Conservation (phyloP, 2,113 vertebrate genomes). For the Siniperca knerii region DNA sequence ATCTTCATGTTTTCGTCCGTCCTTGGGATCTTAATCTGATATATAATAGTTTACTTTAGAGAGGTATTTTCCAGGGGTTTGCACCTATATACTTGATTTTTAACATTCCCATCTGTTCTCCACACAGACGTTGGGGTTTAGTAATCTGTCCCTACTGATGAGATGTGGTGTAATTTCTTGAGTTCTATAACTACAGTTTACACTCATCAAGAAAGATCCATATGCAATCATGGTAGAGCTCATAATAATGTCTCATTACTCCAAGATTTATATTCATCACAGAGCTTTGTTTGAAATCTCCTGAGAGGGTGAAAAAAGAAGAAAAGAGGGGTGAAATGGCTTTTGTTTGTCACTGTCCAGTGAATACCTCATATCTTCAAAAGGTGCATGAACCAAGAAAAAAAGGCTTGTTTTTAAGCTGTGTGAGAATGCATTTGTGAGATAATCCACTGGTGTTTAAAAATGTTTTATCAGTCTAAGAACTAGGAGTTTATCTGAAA, state of each 20-base stretch:
- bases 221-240: constrained; percentile 7
- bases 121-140: neutral
- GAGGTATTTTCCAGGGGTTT: neutral
- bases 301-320: neutral
- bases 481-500: neutral
- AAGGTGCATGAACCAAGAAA: neutral
- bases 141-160: neutral
- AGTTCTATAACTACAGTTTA: constrained; percentile 13
- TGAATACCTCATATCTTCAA: neutral
- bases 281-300: constrained; percentile 16
- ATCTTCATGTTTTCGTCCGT: neutral
- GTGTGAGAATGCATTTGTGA: neutral
- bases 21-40: neutral
- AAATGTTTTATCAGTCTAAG: neutral
- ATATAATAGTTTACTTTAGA: neutral
- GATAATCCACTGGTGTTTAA: neutral
- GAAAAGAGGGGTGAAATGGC: neutral
- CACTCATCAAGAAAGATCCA: constrained; percentile 3
- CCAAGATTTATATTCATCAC: constrained; percentile 28
- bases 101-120: neutral
- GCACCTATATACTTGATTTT: neutral
- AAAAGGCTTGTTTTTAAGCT: neutral
- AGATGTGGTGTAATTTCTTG: neutral
- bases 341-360: constrained; percentile 1
- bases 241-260: constrained; percentile 20